Evolutionary conservation across 2,888 invertebrate species (phyloP), one percentile per base, ranked within the genome.

Genomic region (Aethes cnicana): DNA sequence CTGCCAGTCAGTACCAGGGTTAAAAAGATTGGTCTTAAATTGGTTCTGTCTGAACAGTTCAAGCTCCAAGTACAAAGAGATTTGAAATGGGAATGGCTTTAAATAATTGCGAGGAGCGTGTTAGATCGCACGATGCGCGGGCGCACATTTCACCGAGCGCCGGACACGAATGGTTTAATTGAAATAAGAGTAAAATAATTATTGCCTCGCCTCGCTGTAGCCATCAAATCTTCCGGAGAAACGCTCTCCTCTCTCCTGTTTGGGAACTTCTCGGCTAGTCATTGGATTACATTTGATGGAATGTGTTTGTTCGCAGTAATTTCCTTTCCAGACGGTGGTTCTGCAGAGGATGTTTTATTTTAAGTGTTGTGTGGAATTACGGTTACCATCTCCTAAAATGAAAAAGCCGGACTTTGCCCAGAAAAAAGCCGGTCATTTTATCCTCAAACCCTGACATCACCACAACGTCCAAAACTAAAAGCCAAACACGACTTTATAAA

Each of bases 151-250:
- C 47, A 41, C 44, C 58, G 49, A 47, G 46, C 54, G 41, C 50
- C 52, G 59, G 60, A 60, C 55, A 56, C 53, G 44, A 41, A 32
- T 17, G 59, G 55, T 48, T 55, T 57, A 63, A 61, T 64, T 57
- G 58, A 65, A 68, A 71, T 69, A 69, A 70, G 65, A 64, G 58
- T 44, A 58, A 59, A 59, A 56, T 58, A 42, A 54, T 53, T 50
- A 56, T 42, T 47, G 49, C 26, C 57, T 60, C 62, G 56, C 25
- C 25, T n/a, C 47, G 54, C 58, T 59, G 62, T 46, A 67, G 72
- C 70, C 67, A 64, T 68, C 68, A 70, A 68, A 66, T 69, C 63
- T 66, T 30, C 12, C 21, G 23, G 23, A 50, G 30, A 44, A 50
- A 44, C 8, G 16, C 37, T 2, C 6, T 8, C 12, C 21, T 23